A percentile compares a stretch with the other conserved stretches of the same genome.
These are phyloP conservation scores for Aquatica leii DNA, from an alignment of 2,888 invertebrate genomes.

Conservation along the genomic window DNA sequence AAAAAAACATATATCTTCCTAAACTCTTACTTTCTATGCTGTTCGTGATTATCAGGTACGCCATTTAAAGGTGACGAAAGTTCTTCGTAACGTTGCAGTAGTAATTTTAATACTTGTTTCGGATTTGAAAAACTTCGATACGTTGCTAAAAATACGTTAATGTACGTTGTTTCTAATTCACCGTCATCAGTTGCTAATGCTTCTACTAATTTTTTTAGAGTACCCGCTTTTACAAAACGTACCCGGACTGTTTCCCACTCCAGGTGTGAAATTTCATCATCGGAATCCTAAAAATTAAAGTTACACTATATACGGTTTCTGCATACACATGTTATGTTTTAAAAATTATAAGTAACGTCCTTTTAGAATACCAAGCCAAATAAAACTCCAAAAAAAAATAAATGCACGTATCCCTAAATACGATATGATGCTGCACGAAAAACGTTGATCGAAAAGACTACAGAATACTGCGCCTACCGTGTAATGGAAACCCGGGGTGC, in stretches of 20 bases:
- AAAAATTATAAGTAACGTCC: no score
- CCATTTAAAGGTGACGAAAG: constrained; percentile 68
- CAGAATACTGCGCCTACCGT: no score
- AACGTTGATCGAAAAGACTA: no score
- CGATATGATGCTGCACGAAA: no score
- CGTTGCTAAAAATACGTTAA: constrained; percentile 96
- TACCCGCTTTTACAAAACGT: constrained; percentile 94
- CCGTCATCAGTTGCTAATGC: constrained; percentile 93
- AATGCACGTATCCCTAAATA: no score
- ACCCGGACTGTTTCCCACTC: constrained; percentile 99
- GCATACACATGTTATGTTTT: no score
- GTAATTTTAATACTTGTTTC: constrained; percentile 81
- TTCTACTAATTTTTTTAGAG: constrained; percentile 91
- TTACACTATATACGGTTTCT: no score
- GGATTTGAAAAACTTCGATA: constrained; percentile 92
- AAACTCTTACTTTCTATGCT: constrained; percentile 71
- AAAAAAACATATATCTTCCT: constrained; percentile 19
- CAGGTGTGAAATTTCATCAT: constrained; percentile 92
- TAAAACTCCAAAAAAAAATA: no score
- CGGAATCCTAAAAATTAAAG: constrained; percentile 81
- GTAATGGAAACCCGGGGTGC: no score
- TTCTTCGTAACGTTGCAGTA: constrained; percentile 81
- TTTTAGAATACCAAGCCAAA: no score
- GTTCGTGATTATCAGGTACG: constrained; percentile 68
- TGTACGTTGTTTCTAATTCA: constrained; percentile 96